Base-by-base conservation (phyloP, 1,140 invertebrate species). In the Proctacanthus coquilletti region DNA sequence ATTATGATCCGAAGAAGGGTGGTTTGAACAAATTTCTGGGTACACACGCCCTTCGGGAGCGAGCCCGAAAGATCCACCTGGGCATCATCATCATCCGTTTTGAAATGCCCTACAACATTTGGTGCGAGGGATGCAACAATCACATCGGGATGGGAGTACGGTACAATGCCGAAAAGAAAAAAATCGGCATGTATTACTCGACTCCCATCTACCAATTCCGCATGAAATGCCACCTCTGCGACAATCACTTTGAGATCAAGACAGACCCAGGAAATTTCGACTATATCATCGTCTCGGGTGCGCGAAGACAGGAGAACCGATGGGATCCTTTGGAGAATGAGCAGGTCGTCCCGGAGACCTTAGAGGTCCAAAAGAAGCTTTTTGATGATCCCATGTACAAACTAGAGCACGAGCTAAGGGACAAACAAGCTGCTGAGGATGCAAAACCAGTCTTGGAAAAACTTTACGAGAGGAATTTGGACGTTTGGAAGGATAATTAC, bases 41-140 rank as follows among this genome's bases (percentile, higher is more conserved):
- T 15, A 92, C 86, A 13, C 95, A 98, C 76, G 91, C 95, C 1
- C 63, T 98, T 18, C 74, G 95, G 29, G 94, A 99, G 63, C 69
- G 95, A 46, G 95, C 93, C 1, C 66, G 81, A 15, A 98, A 98
- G 65, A 68, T 98, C 1, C 80, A 93, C 49, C 71, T 92, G 64
- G 95, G 95, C 11, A 98, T 99, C 44, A 74, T 98, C 23, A 93
- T 98, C 33, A 97, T 99, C 45, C 74, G 94, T 39, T 99, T 99
- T 75, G 96, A 99, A 68, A 95, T 99, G 92, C 96, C 96, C 1
- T 99, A 94, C 51, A 99, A 99, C 63, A 98, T 99, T 45, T 99
- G 93, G 93, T 97, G 93, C 52, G 81, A 92, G 35, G 93, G 93
- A 19, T 99, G 96, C 61, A 79, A 83, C 36, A 98, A 95, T 68